Evolutionary conservation across 1,140 invertebrate species (phyloP).

Genomic region (Drosophila setifemur): DNA sequence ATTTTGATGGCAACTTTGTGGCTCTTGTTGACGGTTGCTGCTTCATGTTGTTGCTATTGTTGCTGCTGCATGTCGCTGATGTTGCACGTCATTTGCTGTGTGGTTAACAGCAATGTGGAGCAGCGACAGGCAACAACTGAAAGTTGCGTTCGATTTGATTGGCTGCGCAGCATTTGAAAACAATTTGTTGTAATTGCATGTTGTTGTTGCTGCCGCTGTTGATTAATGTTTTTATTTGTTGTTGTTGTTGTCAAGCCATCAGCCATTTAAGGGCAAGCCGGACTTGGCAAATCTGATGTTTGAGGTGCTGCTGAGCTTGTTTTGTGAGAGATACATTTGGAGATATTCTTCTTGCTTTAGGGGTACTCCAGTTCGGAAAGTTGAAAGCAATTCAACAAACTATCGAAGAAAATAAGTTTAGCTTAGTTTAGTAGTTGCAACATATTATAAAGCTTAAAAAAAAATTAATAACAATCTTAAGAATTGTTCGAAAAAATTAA

Average conservation of each 20-base stretch:
- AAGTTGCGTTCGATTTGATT: constrained; percentile 75
- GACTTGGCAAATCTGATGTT: constrained; percentile 10
- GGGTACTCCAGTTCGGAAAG: no score
- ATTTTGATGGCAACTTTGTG: constrained; percentile 50
- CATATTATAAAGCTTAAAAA: no score
- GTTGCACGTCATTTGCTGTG: constrained; percentile 70
- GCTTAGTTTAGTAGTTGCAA: no score
- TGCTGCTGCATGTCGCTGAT: constrained; percentile 34
- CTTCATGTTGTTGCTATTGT: constrained; percentile 9
- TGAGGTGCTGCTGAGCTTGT: constrained; percentile 6
- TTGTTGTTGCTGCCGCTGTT: constrained; percentile 22
- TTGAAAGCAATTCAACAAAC: no score
- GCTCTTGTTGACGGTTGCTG: no score
- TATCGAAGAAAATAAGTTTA: no score
- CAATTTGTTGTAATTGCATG: constrained; percentile 67
- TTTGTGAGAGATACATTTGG: neutral
- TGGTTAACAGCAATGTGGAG: constrained; percentile 72
- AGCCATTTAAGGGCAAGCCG: constrained; percentile 40
- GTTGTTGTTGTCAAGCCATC: constrained; percentile 37
- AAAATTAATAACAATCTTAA: no score
- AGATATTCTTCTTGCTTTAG: neutral
- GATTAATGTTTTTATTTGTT: constrained; percentile 20
- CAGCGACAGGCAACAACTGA: constrained; percentile 56
- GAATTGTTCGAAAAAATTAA: no score
- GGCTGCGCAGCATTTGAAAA: constrained; percentile 69